Evolutionary conservation across 2,113 vertebrate species (phyloP), one percentile per base, ranked within the genome.

Genomic region (Ictidomys tridecemlineatus): DNA sequence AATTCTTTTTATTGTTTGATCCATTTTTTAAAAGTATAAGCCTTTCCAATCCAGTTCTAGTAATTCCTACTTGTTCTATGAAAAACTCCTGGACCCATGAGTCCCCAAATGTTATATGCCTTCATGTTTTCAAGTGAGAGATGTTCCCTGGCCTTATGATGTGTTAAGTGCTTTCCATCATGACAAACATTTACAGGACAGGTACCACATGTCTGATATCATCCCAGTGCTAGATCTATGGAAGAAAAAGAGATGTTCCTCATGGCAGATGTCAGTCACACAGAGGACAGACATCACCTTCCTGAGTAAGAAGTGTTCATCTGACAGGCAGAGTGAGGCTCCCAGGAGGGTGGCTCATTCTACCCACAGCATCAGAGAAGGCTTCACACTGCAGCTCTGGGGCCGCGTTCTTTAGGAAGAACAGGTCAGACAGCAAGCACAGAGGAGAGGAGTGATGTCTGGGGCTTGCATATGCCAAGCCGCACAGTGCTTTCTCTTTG

Each of bases 121-220:
- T 48, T 22, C 53, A 69, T 39, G 11, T 12, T 12, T 22, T 51
- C 51, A 53, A 63, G n/a, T 37, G 39, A 22, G 17, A 0, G 0
- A 5, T 3, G 34, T 24, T 63, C 11, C 14, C 74, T 7, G 56
- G 8, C 65, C 37, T 58, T n/a, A 2, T 0, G 5, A 32, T 0
- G 1, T 14, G 37, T 42, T 48, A 72, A 32, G 37, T 20, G 34
- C 70, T 88, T 70, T 32, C 26, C 5, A 34, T 12, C 34, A 0
- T 5, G 56, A 65, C 51, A 48, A 16, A 69, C 39, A 11, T 11
- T 69, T 5, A 65, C 12, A 42, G 58, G 58, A 83, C 39, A 14
- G 0, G 22, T 18, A 4, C 10, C 0, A 7, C 30, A 5, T 0
- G 11, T 53, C 37, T 12, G 45, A 70, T 1, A 48, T 0, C 5